These are phyloP conservation scores for Petrolisthes manimaculis DNA, from an alignment of 2,888 invertebrate genomes.

Conservation along the genomic window DNA sequence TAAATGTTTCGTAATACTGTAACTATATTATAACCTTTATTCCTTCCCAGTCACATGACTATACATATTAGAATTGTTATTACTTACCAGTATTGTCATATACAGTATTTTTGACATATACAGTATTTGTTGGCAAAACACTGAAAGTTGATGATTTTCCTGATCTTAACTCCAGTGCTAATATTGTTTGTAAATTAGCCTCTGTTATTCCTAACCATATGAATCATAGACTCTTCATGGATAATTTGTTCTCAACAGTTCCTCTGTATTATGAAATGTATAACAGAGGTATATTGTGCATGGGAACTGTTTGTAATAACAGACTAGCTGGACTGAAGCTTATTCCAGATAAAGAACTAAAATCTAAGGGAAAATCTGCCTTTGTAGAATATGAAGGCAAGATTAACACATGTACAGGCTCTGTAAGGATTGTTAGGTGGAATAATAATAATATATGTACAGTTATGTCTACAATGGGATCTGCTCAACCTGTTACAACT, in stretches of 20 bases:
- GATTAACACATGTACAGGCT: slow-evolving; percentile 30
- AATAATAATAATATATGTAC: slow-evolving; percentile 40
- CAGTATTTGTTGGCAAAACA: slow-evolving; percentile 30
- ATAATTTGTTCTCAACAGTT: slow-evolving; percentile 38
- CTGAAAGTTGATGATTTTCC: slow-evolving; percentile 31
- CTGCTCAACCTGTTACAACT: slow-evolving; percentile 35
- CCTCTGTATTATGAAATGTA: slow-evolving; percentile 41
- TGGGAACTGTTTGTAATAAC: slow-evolving; percentile 38
- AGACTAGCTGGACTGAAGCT: slow-evolving; percentile 39
- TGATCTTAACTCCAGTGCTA: slow-evolving; percentile 14
- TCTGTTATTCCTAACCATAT: slow-evolving; percentile 34
- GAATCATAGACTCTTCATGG: slow-evolving; percentile 36
- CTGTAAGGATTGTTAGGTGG: slow-evolving; percentile 39
- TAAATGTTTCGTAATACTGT: no score
- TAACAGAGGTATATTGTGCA: slow-evolving; percentile 37
- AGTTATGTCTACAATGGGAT: slow-evolving; percentile 44
- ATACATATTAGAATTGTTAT: no score
- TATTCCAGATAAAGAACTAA: slow-evolving; percentile 32
- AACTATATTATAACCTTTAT: no score
- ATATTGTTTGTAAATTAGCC: slow-evolving; percentile 35
- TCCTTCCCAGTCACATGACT: no score
- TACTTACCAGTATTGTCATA: no score
- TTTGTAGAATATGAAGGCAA: slow-evolving; percentile 44
- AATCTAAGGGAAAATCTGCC: slow-evolving; percentile 42
- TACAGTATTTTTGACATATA: no score